Evolutionary conservation across 1,140 invertebrate species (phyloP).

Genomic region (Drosophila pachea): DNA sequence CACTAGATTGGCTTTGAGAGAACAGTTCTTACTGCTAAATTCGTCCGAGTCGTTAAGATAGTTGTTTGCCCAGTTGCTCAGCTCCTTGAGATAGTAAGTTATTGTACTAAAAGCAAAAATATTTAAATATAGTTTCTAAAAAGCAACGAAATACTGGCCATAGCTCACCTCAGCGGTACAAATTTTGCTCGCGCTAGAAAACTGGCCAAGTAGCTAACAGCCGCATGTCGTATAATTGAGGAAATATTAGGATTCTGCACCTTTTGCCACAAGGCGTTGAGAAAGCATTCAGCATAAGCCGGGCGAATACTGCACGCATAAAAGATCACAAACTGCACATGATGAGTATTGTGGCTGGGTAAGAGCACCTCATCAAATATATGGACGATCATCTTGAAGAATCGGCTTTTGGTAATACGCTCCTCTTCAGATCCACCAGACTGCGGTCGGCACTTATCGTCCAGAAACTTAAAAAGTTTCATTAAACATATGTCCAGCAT

Average conservation of each 20-base stretch:
- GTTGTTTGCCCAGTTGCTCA: conserved; percentile 86
- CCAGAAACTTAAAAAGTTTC: conserved; percentile 82
- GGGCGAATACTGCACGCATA: conserved; percentile 85
- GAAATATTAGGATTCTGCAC: conserved; percentile 84
- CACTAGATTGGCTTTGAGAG: conserved; percentile 86
- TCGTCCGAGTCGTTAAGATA: conserved; percentile 85
- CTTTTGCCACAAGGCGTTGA: conserved; percentile 88
- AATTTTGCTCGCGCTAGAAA: conserved; percentile 85
- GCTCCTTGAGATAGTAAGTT: conserved; percentile 82
- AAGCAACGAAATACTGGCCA: not conserved
- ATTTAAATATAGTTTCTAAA: not conserved
- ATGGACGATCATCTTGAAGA: conserved; percentile 79
- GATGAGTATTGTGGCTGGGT: conserved; percentile 85
- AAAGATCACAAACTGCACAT: conserved; percentile 90
- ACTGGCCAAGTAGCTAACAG: conserved; percentile 87
- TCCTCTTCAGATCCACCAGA: conserved; percentile 38
- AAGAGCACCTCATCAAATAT: conserved; percentile 87
- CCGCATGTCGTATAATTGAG: conserved; percentile 84
- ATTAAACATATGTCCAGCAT: conserved; percentile 84
- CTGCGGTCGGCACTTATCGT: conserved; percentile 61
- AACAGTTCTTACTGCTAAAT: conserved; percentile 78
- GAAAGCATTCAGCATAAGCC: conserved; percentile 84
- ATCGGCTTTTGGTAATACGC: conserved; percentile 31
- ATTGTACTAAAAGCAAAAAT: conserved; percentile 78
- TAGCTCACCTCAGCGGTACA: conserved; percentile 82